Evolutionary conservation across 2,797 vertebrate species (phyloP), one percentile per base, ranked within the genome.

Genomic region (Zalophus californianus): DNA sequence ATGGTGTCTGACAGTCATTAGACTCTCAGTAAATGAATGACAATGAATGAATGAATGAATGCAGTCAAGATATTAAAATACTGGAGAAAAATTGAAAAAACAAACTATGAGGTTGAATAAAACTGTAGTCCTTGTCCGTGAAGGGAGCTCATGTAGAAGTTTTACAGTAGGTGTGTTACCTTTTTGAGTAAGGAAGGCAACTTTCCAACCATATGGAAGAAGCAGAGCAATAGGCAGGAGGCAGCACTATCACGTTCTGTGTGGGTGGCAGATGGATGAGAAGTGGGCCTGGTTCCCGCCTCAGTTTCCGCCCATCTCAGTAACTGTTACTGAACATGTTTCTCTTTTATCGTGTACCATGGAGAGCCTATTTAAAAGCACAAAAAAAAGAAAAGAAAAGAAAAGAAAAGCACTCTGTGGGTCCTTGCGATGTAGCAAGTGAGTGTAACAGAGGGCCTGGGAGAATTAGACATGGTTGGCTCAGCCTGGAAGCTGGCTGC

Each of bases 291-390:
- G n/a, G 29, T 29, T 86, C 90, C 41, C 66, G 38, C n/a, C 38
- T 90, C 70, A 56, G 62, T 25, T 50, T 96, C 2, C 0, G 27
- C 23, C 48, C 44, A 6, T 93, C 90, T 93, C 32, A 20, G 4
- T 85, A 92, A 73, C n/a, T 93, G 58, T 88, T 83, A 32, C 73
- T 68, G 84, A 79, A 32, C 27, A 3, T n/a, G n/a, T 68, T 77
- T 91, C 66, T 79, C 64, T 95, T 96, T 90, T 5, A 90, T 91
- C 1, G 0, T 29, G 77, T 38, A 38, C 27, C 14, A 3, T 50
- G 60, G 38, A 72, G 93, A 96, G 52, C 32, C 58, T 75, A 52
- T 91, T 86, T 95, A 58, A 96, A 94, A 75, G 87, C 66, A 20
- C 48, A 7, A 29, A 75, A 48, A 73, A 73, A 27, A 44, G 9